These are phyloP conservation scores for Melanaphis sacchari DNA, from an alignment of 1,140 invertebrate genomes.

Conservation along the genomic window DNA sequence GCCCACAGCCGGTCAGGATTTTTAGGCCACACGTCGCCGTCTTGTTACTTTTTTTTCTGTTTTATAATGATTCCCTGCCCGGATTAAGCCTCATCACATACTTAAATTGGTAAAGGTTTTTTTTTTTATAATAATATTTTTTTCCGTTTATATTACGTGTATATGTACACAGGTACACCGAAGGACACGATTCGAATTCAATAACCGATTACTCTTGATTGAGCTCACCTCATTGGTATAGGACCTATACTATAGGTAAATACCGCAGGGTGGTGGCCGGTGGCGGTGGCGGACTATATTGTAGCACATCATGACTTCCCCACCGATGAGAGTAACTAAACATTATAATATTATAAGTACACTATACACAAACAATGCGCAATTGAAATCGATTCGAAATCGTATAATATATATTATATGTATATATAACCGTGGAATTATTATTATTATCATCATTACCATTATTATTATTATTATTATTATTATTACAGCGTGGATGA, in stretches of 20 bases:
- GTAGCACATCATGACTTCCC: not conserved
- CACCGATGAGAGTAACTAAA: not conserved
- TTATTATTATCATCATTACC: slow-evolving; percentile 10
- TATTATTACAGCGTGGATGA: not conserved
- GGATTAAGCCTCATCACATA: slow-evolving; percentile 44
- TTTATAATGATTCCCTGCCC: slow-evolving; percentile 20
- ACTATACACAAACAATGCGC: not conserved
- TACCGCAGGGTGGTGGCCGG: not conserved
- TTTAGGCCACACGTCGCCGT: slow-evolving; percentile 55
- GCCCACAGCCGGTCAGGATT: slow-evolving; percentile 57
- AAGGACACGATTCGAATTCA: slow-evolving; percentile 52
- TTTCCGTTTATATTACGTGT: not conserved
- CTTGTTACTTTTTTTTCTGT: slow-evolving; percentile 33
- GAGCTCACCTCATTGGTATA: not conserved
- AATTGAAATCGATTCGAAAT: slow-evolving; percentile 18
- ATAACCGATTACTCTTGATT: slow-evolving; percentile 55
- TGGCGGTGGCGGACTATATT: not conserved
- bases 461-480: not conserved
- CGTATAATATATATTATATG: too few species aligned
- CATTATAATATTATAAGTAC: not conserved
- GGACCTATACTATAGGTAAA: not conserved
- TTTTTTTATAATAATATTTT: slow-evolving; percentile 39
- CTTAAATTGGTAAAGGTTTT: slow-evolving; percentile 49
- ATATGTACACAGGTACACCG: not conserved
- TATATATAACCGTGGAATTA: not conserved